These are phyloP conservation scores for Embiotoca jacksoni DNA, from an alignment of 2,113 vertebrate genomes.

Conservation along the genomic window DNA sequence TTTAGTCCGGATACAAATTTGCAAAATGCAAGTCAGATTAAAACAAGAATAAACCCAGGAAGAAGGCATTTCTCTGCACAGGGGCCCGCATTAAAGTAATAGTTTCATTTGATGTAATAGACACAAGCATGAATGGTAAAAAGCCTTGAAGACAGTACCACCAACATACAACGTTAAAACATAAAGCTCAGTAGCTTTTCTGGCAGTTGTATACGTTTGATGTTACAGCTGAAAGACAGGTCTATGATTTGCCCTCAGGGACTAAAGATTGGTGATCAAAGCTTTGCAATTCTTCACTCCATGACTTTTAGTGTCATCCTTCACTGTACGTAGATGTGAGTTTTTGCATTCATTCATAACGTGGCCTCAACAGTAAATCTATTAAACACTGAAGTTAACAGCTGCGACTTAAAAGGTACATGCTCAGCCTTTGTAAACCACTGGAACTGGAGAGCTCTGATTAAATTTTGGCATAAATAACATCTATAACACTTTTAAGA, in stretches of 20 bases:
- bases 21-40: neutral
- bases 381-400: neutral
- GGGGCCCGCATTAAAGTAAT: neutral
- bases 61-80: neutral
- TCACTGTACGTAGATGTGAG: neutral
- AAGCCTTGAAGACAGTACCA: neutral
- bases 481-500: neutral
- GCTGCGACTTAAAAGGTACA: neutral
- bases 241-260: constrained; percentile 42
- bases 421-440: neutral
- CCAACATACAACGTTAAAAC: constrained; percentile 8
- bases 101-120: neutral
- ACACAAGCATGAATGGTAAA: neutral
- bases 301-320: constrained; percentile 24
- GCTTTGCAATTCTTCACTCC: constrained; percentile 37
- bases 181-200: constrained; percentile 21
- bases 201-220: constrained; percentile 17
- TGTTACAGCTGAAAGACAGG: constrained; percentile 49
- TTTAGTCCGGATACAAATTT: neutral
- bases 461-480: neutral
- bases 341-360: constrained; percentile 6
- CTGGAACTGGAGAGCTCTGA: neutral
- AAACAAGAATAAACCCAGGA: neutral
- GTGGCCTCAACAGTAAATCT: neutral
- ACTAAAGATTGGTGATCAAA: constrained; percentile 44